phyloP scores from a whole-genome alignment of 2,113 vertebrate species.

The Brachyhypopomus gauderio region DNA sequence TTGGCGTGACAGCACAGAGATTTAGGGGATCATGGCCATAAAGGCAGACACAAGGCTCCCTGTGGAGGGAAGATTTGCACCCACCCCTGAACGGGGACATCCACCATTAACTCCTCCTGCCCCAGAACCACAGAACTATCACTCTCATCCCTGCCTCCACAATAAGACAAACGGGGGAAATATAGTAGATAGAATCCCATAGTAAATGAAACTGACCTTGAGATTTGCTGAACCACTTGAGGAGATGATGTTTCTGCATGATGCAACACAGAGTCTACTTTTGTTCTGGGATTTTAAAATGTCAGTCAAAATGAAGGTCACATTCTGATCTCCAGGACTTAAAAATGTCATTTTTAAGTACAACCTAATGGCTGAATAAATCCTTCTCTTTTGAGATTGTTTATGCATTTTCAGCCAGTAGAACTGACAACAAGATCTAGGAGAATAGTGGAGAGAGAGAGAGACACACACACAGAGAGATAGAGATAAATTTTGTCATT shows the following conservation, averaged over 20 bases:
- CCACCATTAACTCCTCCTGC: constrained; percentile 53
- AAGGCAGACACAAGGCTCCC: constrained; percentile 64
- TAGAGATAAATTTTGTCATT: background rate
- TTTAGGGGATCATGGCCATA: constrained; percentile 62
- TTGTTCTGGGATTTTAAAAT: constrained; percentile 38
- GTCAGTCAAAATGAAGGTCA: constrained; percentile 39
- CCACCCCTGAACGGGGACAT: constrained; percentile 35
- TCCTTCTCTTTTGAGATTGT: background rate
- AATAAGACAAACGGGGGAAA: constrained; percentile 7
- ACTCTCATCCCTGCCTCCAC: background rate
- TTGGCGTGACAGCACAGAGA: constrained; percentile 60
- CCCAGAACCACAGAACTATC: constrained; percentile 10
- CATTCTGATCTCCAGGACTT: background rate
- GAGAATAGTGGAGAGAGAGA: background rate
- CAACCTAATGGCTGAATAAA: constrained; percentile 17
- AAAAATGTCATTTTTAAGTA: constrained; percentile 39
- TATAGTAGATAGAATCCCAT: constrained; percentile 13
- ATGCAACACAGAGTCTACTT: background rate
- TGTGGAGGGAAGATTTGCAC: constrained; percentile 58
- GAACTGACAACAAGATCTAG: background rate
- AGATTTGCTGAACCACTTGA: constrained; percentile 42
- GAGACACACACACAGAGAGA: background rate
- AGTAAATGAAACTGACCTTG: constrained; percentile 47
- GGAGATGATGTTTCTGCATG: constrained; percentile 5
- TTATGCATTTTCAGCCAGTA: constrained; percentile 4